Evolutionary conservation across 2,113 vertebrate species (phyloP).

Genomic region (Xerus inauris): DNA sequence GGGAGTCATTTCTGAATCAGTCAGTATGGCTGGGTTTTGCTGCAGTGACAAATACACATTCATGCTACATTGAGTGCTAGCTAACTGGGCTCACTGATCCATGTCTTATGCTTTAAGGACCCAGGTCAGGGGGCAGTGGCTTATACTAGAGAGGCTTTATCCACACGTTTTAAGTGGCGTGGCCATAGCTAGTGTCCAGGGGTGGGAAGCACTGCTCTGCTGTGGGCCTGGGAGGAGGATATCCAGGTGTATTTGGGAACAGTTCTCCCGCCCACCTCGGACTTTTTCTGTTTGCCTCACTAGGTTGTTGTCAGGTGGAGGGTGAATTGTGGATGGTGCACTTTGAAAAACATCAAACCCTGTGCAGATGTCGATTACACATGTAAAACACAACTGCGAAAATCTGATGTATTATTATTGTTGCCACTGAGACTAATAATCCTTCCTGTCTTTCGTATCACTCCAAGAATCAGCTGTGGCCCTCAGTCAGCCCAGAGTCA

Average conservation of each 20-base stretch:
- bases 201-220: accelerated
- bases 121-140: neutral
- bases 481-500: accelerated
- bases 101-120: neutral
- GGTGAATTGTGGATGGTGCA: neutral
- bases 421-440: neutral
- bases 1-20: neutral
- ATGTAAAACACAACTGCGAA: neutral
- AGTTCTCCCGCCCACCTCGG: accelerated
- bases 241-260: no score
- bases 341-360: neutral
- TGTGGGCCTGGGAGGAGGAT: neutral
- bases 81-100: neutral
- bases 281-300: neutral
- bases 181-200: neutral
- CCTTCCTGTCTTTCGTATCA: neutral
- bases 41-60: neutral
- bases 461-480: neutral
- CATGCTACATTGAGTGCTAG: accelerated
- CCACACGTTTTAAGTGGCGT: neutral
- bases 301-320: neutral
- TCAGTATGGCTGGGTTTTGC: neutral
- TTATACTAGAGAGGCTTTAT: neutral
- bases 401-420: accelerated
- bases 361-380: neutral